These are phyloP conservation scores for Anthoscopus minutus DNA, from an alignment of 2,113 vertebrate genomes.

Conservation along the genomic window DNA sequence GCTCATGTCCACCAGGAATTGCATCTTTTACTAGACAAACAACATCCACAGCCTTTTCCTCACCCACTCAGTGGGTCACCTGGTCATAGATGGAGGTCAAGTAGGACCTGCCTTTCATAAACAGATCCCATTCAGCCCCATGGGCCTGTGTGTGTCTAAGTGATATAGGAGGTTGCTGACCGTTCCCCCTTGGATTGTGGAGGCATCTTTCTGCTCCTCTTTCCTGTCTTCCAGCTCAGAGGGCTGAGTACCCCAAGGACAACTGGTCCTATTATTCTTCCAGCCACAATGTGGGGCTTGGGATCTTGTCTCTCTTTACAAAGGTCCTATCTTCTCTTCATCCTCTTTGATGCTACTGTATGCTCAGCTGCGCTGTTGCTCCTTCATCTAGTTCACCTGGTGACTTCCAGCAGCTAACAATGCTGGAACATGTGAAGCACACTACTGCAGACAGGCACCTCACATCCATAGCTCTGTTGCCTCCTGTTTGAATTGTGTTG, in stretches of 20 bases:
- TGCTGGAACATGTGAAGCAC: neutral
- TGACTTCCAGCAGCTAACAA: neutral
- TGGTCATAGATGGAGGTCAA: neutral
- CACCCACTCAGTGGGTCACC: neutral
- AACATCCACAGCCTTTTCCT: neutral
- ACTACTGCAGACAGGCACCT: neutral
- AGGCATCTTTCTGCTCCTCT: neutral
- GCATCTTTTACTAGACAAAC: neutral
- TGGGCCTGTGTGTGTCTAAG: neutral
- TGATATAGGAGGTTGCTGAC: neutral
- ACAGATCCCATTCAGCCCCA: neutral
- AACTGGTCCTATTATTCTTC: neutral
- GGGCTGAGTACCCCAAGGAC: rapidly evolving
- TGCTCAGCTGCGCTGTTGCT: neutral
- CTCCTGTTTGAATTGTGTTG: neutral
- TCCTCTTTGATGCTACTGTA: neutral
- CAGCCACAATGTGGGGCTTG: neutral
- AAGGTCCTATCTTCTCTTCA: neutral
- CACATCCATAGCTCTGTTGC: neutral
- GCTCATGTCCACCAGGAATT: neutral
- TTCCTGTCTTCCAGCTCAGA: neutral
- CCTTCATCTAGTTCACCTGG: neutral
- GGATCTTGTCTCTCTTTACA: neutral
- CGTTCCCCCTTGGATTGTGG: neutral
- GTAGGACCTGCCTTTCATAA: neutral